These are phyloP conservation scores for Nomada goodeniana DNA, from an alignment of 2,888 invertebrate genomes.

Conservation along the genomic window DNA sequence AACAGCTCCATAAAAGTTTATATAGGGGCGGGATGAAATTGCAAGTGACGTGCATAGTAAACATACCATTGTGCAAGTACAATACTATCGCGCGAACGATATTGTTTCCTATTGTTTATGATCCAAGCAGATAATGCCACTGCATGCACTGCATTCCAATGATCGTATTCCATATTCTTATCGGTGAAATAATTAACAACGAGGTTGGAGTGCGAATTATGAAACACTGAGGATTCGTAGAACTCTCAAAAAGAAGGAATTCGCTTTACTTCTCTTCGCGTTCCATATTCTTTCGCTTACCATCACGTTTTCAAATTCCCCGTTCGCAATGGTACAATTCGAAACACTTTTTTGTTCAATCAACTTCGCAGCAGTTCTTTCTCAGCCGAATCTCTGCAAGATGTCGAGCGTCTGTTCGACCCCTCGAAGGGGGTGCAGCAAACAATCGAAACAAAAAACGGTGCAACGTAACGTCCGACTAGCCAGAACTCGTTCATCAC, in stretches of 20 bases:
- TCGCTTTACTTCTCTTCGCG: no score
- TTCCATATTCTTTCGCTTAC: no score
- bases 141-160: background rate
- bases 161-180: background rate
- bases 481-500: slow-evolving; percentile 53
- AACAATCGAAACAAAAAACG: slow-evolving; percentile 41
- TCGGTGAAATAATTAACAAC: background rate
- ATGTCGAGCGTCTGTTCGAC: slow-evolving; percentile 15
- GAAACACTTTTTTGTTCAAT: slow-evolving; percentile 12
- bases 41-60: background rate
- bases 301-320: no score
- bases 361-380: slow-evolving; percentile 11
- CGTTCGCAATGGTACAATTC: background rate
- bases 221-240: no score
- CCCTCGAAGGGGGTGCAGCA: background rate
- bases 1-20: slow-evolving; percentile 47
- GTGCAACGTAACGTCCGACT: slow-evolving; percentile 29
- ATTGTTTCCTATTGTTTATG: slow-evolving; percentile 35
- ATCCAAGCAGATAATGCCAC: background rate
- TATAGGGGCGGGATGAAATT: slow-evolving; percentile 29
- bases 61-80: background rate
- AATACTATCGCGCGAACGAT: slow-evolving; percentile 11
- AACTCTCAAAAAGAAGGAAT: no score
- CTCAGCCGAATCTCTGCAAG: background rate
- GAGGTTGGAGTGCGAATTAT: no score